Base-by-base conservation (phyloP, 1,140 invertebrate genomes). In the Augochlora pura region DNA sequence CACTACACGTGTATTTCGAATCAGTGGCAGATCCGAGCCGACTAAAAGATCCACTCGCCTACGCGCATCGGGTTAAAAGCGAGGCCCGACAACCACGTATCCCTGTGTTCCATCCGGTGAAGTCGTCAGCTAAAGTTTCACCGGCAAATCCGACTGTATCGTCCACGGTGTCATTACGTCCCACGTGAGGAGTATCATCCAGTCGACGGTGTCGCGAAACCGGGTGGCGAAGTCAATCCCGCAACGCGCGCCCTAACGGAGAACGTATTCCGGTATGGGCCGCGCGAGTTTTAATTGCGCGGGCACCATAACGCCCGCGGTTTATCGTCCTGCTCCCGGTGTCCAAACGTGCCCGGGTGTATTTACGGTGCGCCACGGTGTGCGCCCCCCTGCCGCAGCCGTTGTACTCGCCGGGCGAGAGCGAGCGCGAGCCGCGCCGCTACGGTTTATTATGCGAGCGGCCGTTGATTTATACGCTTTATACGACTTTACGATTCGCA, bases 161-260 rank as follows among this genome's bases (percentile, higher is more conserved):
- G n/a, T 27, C 62, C 49, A 62, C 54, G 49, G 46, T 32, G 72
- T 27, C 57, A 75, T 57, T 57, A 66, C 70, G 14, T 10, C 57
- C 39, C 59, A 49, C 42, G 42, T 38, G 25, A 60, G 39, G 8
- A 73, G 23, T 9, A 9, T 27, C 46, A 42, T 76, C 49, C 21
- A n/a, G 54, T 39, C 49, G 10, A 16, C 12, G 42, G 42, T 73
- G 63, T 73, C 71, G 10, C 4, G 14, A 38, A 49, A 49, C 71
- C 59, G 60, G 71, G 59, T 73, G 71, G 71, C 42, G 21, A 18
- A 73, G 71, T 73, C 70, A 27, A 72, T 72, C 42, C 23, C 18
- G 23, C 32, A 2, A 32, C 4, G 32, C 32, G 10, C 14, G 57
- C 54, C n/a, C 54, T 42, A 42, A 59, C 69, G 69, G 54, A 9